Evolutionary conservation across 2,888 invertebrate genomes (phyloP), one percentile per base, ranked within the genome.

Genomic region (Himalopsyche kuldschensis): DNA sequence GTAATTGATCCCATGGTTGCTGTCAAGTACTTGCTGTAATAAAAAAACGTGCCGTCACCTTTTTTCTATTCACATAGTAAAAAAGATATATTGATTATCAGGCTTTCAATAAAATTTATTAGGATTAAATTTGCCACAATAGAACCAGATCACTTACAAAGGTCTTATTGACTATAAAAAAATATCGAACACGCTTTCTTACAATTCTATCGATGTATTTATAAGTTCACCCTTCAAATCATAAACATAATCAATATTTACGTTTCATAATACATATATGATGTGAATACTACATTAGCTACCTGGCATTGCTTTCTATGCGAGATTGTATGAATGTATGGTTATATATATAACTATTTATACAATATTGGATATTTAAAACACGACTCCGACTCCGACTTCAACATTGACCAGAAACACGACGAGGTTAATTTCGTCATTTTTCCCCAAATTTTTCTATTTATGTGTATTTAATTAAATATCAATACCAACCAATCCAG

Each of bases 41-140:
- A 27, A 78, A 27, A 78, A 41, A 41, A 77, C 32, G 78, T 78
- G 81, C 20, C 41, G 47, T 35, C 81, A 81, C 81, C 63, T 81
- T 81, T 78, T 81, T 81, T 17, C 48, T 75, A 78, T 81, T 81
- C 35, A 77, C 8, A 24, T 55, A 15, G 31, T 55, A 55, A 55
- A 55, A n/a, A 77, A 48, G 27, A 32, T 24, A n/a, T 81, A 81
- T 78, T 78, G 81, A 77, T 81, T 78, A 11, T 55, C 5, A 55
- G 11, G 30, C 8, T 20, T 31, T 75, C 75, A 27, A 75, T 75
- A 31, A n/a, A 75, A 75, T 55, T n/a, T 55, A 55, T 55, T 55
- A 15, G 55, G 20, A 55, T 55, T 55, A 55, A 55, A 55, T 55
- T 55, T 24, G 24, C 55, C 55, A 55, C 55, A 55, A 55, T 55